Evolutionary conservation across 2,888 invertebrate genomes (phyloP).

Genomic region (Cistogaster globosa): DNA sequence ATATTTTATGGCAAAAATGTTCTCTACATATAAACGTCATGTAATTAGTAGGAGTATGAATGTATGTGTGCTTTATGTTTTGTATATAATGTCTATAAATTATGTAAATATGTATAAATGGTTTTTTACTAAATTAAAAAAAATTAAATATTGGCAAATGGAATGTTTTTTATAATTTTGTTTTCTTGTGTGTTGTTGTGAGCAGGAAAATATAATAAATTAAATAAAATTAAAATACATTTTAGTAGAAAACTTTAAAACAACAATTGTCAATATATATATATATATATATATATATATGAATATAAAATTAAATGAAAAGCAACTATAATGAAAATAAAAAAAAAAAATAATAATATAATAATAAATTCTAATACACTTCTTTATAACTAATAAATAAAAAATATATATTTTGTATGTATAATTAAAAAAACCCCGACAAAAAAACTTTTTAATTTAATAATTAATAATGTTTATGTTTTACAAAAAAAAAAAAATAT

Average conservation of each 20-base stretch:
- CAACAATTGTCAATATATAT: conserved; percentile 62
- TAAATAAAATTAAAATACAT: conserved; percentile 43
- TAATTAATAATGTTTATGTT: conserved; percentile 51
- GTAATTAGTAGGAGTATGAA: conserved; percentile 20
- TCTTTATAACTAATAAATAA: conserved; percentile 63
- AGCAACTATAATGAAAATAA: conserved; percentile 56
- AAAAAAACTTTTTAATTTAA: conserved; percentile 49
- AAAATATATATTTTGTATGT: conserved; percentile 56
- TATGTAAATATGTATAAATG: conserved; percentile 11
- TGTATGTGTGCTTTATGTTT: neutral
- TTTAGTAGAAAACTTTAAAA: conserved; percentile 65
- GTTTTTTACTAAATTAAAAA: conserved; percentile 41
- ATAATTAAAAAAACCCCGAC: conserved; percentile 51
- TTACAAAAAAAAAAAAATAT: conserved; percentile 56
- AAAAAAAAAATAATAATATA: conserved; percentile 8
- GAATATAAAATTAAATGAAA: conserved; percentile 42
- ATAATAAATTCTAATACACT: conserved; percentile 49
- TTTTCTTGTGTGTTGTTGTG: conserved; percentile 49
- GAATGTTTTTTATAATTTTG: conserved; percentile 50
- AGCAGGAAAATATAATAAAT: conserved; percentile 24
- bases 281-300: neutral
- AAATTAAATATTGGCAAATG: conserved; percentile 64
- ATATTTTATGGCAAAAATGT: neutral
- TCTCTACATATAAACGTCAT: conserved; percentile 44
- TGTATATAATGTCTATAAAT: conserved; percentile 25